These are phyloP conservation scores for Amphilophus citrinellus DNA, from an alignment of 2,113 vertebrate genomes.

Conservation along the genomic window DNA sequence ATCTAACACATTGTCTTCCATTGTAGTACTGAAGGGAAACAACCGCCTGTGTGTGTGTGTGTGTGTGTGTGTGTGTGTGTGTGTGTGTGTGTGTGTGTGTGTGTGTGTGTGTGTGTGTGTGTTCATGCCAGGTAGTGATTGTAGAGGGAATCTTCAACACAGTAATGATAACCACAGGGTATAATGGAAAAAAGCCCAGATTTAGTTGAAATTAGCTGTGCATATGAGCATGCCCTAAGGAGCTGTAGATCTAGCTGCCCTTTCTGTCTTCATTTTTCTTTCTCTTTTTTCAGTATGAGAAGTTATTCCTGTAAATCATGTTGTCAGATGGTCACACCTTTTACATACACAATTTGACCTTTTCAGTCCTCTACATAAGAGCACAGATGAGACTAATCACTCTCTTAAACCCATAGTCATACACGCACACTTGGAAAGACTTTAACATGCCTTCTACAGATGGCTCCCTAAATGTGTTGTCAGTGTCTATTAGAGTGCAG, in stretches of 20 bases:
- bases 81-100: too few relatives aligned
- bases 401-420: not conserved
- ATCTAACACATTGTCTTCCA: slow-evolving; percentile 27
- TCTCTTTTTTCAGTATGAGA: not conserved
- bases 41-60: not conserved
- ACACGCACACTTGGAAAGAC: slow-evolving; percentile 24
- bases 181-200: slow-evolving; percentile 14
- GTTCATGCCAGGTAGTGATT: not conserved
- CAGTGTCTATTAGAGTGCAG: slow-evolving; percentile 42
- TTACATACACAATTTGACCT: slow-evolving; percentile 7
- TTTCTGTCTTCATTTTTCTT: not conserved
- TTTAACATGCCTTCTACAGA: slow-evolving; percentile 33
- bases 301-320: not conserved
- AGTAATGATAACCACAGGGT: slow-evolving; percentile 35
- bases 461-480: slow-evolving; percentile 38
- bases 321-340: not conserved
- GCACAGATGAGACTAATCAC: not conserved
- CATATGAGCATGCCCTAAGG: not conserved
- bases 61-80: not conserved
- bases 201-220: slow-evolving; percentile 1
- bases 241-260: not conserved
- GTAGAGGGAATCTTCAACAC: not conserved
- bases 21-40: slow-evolving; percentile 35
- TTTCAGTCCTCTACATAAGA: not conserved
- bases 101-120: too few relatives aligned